phyloP scores from a whole-genome alignment of 2,113 vertebrate species.

The Tachysurus vachellii region DNA sequence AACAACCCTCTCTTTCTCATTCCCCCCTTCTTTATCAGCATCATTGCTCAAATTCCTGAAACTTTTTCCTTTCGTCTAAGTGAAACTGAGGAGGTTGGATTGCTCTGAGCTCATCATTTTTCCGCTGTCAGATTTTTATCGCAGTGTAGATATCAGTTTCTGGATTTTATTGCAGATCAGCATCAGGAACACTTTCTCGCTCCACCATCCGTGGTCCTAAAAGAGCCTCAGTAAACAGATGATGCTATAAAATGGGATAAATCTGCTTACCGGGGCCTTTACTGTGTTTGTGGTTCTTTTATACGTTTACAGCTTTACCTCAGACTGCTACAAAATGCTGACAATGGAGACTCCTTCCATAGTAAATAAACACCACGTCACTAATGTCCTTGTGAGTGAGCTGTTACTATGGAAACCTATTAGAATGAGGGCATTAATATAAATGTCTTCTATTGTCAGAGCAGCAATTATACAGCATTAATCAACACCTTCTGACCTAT shows the following conservation, averaged over 20 bases:
- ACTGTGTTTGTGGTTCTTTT: not conserved
- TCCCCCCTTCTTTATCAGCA: not conserved
- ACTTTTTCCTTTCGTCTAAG: not conserved
- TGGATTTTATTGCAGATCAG: not conserved
- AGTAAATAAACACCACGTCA: not conserved
- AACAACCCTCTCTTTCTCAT: not conserved
- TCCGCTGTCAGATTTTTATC: not conserved
- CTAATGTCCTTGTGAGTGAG: not conserved
- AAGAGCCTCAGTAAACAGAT: not conserved
- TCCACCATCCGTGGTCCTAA: not conserved
- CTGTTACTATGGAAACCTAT: not conserved
- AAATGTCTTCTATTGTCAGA: not conserved
- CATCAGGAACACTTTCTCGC: not conserved
- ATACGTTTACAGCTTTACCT: not conserved
- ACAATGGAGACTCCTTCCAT: not conserved
- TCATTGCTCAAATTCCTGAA: not conserved
- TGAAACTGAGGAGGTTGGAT: not conserved
- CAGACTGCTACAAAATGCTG: not conserved
- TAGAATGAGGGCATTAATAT: no score
- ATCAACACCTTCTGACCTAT: not conserved
- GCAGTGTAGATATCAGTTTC: not conserved
- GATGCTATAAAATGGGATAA: not conserved
- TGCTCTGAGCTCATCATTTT: not conserved
- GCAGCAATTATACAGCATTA: not conserved
- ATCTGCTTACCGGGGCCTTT: not conserved